A percentile compares a stretch with the other conserved stretches of the same genome.
phyloP scores from a whole-genome alignment of 1,140 invertebrate genomes.

The Camponotus pennsylvanicus region DNA sequence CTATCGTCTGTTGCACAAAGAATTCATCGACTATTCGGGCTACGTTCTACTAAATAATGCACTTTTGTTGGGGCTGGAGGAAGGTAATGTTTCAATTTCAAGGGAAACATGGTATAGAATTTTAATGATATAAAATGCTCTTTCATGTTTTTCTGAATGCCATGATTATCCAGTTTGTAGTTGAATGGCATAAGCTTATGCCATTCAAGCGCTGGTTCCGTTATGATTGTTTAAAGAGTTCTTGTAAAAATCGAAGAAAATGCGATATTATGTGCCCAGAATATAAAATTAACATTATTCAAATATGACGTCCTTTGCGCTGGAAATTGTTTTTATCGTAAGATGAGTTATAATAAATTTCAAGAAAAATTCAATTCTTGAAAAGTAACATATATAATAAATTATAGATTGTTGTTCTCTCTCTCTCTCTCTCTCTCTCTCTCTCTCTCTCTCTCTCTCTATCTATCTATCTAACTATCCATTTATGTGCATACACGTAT shows the following conservation, averaged over 20 bases:
- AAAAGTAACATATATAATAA: too few relatives aligned
- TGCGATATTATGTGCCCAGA: neutral
- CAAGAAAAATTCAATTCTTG: too few relatives aligned
- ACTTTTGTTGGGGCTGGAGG: neutral
- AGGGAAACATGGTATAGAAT: neutral
- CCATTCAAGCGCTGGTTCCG: neutral
- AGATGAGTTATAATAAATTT: neutral
- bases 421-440: too few relatives aligned
- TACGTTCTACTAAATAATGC: neutral
- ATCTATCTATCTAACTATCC: too few relatives aligned
- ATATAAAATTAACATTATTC: slow-evolving; percentile 12
- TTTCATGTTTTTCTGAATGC: slow-evolving; percentile 17
- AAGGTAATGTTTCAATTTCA: neutral
- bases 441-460: too few relatives aligned
- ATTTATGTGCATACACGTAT: too few relatives aligned
- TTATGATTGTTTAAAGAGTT: neutral
- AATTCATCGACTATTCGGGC: slow-evolving; percentile 42
- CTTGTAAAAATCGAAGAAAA: neutral
- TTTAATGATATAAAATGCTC: slow-evolving; percentile 38
- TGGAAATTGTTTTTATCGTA: too few relatives aligned
- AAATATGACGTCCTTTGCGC: neutral
- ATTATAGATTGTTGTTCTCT: too few relatives aligned
- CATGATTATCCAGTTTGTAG: neutral
- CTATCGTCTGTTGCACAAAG: neutral
- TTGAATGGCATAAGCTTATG: neutral